Evolutionary conservation across 2,113 vertebrate genomes (phyloP).

Genomic region (Oncorhynchus mykiss): DNA sequence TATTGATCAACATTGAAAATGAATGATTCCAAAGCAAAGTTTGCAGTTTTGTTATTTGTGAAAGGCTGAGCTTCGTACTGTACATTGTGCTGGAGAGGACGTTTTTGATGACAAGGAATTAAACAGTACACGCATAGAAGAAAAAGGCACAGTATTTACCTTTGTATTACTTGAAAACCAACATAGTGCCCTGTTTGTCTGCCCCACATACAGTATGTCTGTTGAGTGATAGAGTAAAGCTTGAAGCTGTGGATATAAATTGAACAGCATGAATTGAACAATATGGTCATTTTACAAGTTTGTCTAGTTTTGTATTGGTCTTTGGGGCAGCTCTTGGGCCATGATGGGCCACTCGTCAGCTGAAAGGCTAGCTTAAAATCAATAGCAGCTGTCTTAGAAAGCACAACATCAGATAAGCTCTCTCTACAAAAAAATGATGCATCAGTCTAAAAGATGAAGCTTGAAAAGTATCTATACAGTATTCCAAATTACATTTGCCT

Average conservation of each 20-base stretch:
- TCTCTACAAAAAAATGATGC: slow-evolving; percentile 26
- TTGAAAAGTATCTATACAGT: slow-evolving; percentile 54
- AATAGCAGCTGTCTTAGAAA: slow-evolving; percentile 42
- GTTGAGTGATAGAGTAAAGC: background rate
- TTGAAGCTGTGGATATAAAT: background rate
- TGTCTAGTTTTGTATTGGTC: background rate
- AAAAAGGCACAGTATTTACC: background rate
- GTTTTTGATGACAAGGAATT: slow-evolving; percentile 5
- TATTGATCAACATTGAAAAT: no score
- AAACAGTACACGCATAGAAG: slow-evolving; percentile 21
- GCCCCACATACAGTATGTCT: background rate
- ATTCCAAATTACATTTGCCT: slow-evolving; percentile 54
- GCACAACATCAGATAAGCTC: slow-evolving; percentile 34
- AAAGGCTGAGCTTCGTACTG: background rate
- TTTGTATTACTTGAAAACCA: background rate
- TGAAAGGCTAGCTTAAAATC: slow-evolving; percentile 27
- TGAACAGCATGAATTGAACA: background rate
- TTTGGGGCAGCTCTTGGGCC: slow-evolving; percentile 16
- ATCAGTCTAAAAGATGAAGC: slow-evolving; percentile 32
- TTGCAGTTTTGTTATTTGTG: background rate
- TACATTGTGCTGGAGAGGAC: background rate
- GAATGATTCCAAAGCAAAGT: no score
- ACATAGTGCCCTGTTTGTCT: background rate
- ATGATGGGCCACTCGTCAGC: slow-evolving; percentile 28
- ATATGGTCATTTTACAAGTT: background rate